phyloP scores from a whole-genome alignment of 2,113 vertebrate species.

The Hemiprocne comata region DNA sequence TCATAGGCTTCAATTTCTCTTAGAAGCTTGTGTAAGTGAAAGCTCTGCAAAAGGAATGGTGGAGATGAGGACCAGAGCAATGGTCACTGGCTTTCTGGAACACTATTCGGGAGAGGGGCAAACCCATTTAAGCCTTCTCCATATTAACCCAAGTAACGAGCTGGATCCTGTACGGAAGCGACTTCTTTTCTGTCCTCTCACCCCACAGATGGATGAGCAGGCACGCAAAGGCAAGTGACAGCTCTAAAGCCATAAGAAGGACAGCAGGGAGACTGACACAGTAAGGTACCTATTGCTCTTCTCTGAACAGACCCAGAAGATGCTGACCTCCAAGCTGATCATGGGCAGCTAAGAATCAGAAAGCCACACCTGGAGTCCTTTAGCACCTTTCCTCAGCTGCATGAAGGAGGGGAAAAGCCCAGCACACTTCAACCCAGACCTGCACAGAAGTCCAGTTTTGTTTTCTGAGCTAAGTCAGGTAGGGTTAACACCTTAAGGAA shows the following conservation, averaged over 20 bases:
- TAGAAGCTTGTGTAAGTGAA: background rate
- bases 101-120: background rate
- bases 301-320: background rate
- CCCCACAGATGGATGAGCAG: background rate
- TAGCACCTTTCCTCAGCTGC: background rate
- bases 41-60: background rate
- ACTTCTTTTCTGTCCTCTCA: background rate
- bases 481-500: background rate
- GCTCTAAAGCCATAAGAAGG: background rate
- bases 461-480: background rate
- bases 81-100: background rate
- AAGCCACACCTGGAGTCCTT: background rate
- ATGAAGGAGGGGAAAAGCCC: background rate
- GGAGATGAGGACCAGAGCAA: background rate
- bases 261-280: background rate
- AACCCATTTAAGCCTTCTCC: background rate
- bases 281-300: background rate
- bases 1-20: background rate
- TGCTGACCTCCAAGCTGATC: background rate
- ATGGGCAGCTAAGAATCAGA: background rate
- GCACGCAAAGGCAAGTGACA: background rate
- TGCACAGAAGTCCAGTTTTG: background rate
- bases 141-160: background rate
- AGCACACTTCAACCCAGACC: background rate
- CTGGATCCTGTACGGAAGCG: background rate